Evolutionary conservation across 2,113 vertebrate species (phyloP), one percentile per base, ranked within the genome.

Genomic region (Oxygymnocypris stewartii): DNA sequence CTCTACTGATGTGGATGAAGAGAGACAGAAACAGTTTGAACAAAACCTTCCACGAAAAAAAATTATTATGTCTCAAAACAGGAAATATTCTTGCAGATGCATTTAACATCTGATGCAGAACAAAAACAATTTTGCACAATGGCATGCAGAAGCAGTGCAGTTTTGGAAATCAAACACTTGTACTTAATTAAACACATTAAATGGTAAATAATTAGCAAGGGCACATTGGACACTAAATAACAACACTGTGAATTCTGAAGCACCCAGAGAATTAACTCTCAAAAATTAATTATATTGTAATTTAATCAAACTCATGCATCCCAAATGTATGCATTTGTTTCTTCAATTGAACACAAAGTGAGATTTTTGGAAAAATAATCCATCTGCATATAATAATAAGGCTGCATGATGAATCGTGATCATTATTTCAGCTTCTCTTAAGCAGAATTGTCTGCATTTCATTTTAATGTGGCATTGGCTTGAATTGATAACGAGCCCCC

Each of bases 41-140:
- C 87, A 90, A 86, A 92, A 93, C 77, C 71, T 91, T 91, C 87
- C 90, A 90, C 89, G 88, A 84, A 71, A 86, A 40, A 87, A 91
- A 88, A 90, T 90, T 82, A 90, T 88, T 82, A 88, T 42, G 90
- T 63, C 79, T 89, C 82, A 86, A 79, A 87, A 89, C 71, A 75
- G 82, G 71, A 82, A 67, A 79, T 12, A 61, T 59, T 65, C 47
- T 37, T 89, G 86, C 84, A 37, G 57, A 76, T 51, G 84, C 76
- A 78, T 86, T 85, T 79, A 78, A 85, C 75, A 85, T 79, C 79
- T 20, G 54, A 18, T 57, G 54, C 18, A 57, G 54, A 57, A 20
- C 54, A 57, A 57, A 8, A 20, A 7, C 2, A 1, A 59, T 59
- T 8, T 8, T 59, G 54, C 1, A 2, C 54, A 9, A 23, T 23